Base-by-base conservation (phyloP, 2,113 vertebrate species). In the Dasyprocta punctata region DNA sequence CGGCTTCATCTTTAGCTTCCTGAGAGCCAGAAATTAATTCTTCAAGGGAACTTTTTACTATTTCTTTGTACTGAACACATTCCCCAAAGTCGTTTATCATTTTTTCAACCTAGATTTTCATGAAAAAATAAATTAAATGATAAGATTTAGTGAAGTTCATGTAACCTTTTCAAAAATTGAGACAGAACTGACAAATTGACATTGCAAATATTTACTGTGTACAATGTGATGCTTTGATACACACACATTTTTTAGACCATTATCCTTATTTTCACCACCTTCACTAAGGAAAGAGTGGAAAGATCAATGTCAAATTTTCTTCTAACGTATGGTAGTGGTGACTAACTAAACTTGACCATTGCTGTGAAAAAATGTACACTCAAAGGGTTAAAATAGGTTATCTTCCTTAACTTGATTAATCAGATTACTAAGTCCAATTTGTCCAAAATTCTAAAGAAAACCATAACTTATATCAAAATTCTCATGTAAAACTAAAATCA, bases 11-110 rank as follows among this genome's bases (percentile, higher is more conserved):
- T 97, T 99, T 99, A 2, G 98, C 98, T 97, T 99, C 99, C 95
- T 98, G 98, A 73, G 98, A 98, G 4, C 98, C 98, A 95, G 95
- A 99, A 85, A 99, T 99, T 75, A 99, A 98, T 58, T 99, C 99
- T 95, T 99, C 99, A 75, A 99, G 98, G 71, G 99, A 98, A 80
- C 96, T 98, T 93, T 98, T 98, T 63, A 99, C 98, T 84, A 99
- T 99, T 96, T 99, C 99, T 94, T 98, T 99, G 83, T 99, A 99
- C 95, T 99, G 99, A 85, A 99, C 99, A 86, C 99, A 99, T 81
- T 99, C 99, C 44, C 98, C 99, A 96, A 99, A 98, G 75, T 97
- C 97, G 54, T 98, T 98, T 92, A 99, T 95, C 95, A 98, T 99
- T 92, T 99, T 99, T 97, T 99, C 99, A 97, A 98, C 98, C 99